Conservation (phyloP, 2,113 vertebrate genomes). For the Oryzias curvinotus region DNA sequence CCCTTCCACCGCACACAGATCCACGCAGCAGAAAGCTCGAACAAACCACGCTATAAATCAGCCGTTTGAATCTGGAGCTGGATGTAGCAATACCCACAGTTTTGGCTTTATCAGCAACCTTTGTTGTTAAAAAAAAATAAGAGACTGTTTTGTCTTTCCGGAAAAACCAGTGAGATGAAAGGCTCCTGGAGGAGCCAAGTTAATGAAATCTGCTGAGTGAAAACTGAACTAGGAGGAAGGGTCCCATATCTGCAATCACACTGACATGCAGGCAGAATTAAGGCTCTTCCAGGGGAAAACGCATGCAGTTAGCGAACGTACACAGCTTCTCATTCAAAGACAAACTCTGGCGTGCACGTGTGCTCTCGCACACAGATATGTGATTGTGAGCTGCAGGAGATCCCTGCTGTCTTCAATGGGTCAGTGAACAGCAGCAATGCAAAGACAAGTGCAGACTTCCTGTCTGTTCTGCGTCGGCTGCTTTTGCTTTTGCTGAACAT, state of each 20-base stretch:
- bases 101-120: conserved; percentile 47
- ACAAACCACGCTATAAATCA: conserved; percentile 68
- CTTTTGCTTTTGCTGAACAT: conserved; percentile 6
- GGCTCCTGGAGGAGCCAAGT: conserved; percentile 66
- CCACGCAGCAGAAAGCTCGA: conserved; percentile 19
- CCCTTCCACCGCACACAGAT: conserved; percentile 26
- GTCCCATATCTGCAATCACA: conserved; percentile 53
- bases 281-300: conserved; percentile 9
- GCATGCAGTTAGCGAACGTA: conserved; percentile 22
- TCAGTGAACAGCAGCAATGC: conserved; percentile 68
- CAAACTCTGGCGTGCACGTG: conserved; percentile 10
- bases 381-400: conserved; percentile 33
- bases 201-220: conserved; percentile 83
- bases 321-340: conserved; percentile 31
- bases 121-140: conserved; percentile 48
- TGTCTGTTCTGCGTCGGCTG: conserved; percentile 23
- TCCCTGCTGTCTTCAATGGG: conserved; percentile 49
- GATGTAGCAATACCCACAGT: conserved; percentile 61
- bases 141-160: conserved; percentile 55
- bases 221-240: conserved; percentile 62
- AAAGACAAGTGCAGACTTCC: conserved; percentile 50
- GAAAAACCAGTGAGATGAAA: conserved; percentile 74
- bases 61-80: conserved; percentile 49
- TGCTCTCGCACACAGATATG: conserved; percentile 24
- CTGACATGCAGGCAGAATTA: conserved; percentile 1